Evolutionary conservation across 2,888 invertebrate genomes (phyloP).

Genomic region (Schrankia costaestrigalis): DNA sequence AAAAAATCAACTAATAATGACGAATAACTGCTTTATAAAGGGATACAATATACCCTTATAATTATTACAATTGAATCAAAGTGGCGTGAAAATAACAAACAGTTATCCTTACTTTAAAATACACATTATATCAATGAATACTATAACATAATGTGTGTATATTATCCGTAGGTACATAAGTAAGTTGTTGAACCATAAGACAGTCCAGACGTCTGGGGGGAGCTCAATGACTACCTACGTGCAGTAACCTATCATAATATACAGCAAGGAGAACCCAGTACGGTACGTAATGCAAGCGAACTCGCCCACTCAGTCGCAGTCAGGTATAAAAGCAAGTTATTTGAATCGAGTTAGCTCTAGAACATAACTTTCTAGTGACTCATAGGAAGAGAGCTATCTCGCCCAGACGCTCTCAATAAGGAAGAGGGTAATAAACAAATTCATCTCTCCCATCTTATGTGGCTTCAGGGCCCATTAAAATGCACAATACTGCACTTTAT

Average conservation of each 20-base stretch:
- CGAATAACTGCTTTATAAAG: constrained; percentile 18
- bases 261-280: constrained; percentile 26
- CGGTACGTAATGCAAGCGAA: constrained; percentile 20
- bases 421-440: constrained; percentile 80
- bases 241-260: constrained; percentile 12
- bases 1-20: constrained; percentile 10
- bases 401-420: constrained; percentile 79
- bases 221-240: constrained; percentile 5
- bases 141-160: no score
- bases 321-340: constrained; percentile 53
- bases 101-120: no score
- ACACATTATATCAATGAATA: no score
- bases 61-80: constrained; percentile 20
- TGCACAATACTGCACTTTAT: constrained; percentile 79
- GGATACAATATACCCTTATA: constrained; percentile 31
- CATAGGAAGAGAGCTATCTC: constrained; percentile 80
- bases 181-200: constrained; percentile 13
- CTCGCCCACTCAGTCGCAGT: constrained; percentile 45
- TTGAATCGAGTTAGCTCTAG: constrained; percentile 69
- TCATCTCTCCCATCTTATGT: constrained; percentile 78
- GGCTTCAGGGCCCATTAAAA: constrained; percentile 73
- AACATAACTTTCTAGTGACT: constrained; percentile 79
- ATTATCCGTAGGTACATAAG: background rate
- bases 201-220: constrained; percentile 13
- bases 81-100: constrained; percentile 14